phyloP scores from a whole-genome alignment of 2,888 invertebrate species.

The Protophormia terraenovae region DNA sequence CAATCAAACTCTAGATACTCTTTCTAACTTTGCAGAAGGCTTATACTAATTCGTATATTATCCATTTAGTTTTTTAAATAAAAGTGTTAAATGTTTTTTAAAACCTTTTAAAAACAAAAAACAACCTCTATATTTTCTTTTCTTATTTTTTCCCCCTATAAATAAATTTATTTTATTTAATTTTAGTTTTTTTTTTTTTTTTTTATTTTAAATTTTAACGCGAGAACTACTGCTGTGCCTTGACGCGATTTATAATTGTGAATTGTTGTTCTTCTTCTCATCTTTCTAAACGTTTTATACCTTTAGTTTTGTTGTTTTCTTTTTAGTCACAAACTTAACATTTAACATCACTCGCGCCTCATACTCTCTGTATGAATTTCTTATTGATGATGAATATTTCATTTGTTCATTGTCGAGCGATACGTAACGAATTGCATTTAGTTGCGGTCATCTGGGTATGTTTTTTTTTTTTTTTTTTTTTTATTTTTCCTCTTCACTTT shows the following conservation, averaged over 20 bases:
- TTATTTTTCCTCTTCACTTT: not conserved
- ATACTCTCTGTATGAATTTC: conserved; percentile 47
- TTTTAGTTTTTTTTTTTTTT: conserved; percentile 19
- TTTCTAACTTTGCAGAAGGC: too few species aligned
- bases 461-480: conserved; percentile 8
- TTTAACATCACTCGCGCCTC: conserved; percentile 42
- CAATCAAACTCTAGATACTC: too few species aligned
- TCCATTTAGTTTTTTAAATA: too few species aligned
- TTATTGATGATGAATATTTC: conserved; percentile 67
- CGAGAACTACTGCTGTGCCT: conserved; percentile 68
- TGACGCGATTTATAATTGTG: conserved; percentile 67
- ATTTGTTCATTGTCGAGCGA: conserved; percentile 73
- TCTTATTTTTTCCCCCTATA: not conserved
- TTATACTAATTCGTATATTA: too few species aligned
- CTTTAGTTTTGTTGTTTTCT: conserved; percentile 1
- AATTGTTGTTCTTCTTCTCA: conserved; percentile 33
- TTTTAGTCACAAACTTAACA: not conserved
- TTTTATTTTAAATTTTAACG: conserved; percentile 40
- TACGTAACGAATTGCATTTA: conserved; percentile 79
- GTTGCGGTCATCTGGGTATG: conserved; percentile 78
- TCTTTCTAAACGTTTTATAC: too few species aligned
- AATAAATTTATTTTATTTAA: too few species aligned
- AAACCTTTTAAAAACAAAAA: not conserved
- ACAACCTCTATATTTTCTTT: conserved; percentile 9
- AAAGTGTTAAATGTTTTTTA: not conserved